A percentile compares a stretch with the other conserved stretches of the same genome.
These are phyloP conservation scores for Dryocosmus kuriphilus DNA, from an alignment of 2,888 invertebrate genomes.

Conservation along the genomic window DNA sequence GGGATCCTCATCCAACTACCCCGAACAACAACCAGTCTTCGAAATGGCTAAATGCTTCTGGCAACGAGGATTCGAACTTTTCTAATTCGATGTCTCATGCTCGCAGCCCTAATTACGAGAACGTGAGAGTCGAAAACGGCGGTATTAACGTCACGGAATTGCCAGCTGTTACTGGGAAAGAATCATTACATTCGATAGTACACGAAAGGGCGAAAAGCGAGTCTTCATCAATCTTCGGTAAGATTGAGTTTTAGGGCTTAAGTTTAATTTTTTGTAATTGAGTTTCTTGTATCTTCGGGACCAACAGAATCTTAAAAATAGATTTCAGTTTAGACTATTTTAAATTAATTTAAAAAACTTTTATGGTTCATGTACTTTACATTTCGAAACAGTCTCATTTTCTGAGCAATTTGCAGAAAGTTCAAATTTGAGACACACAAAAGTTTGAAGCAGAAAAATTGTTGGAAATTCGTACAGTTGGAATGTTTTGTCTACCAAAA, in stretches of 20 bases:
- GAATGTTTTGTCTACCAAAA: too few relatives aligned
- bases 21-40: slow-evolving; percentile 69
- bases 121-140: slow-evolving; percentile 60
- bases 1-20: slow-evolving; percentile 53
- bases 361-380: too few relatives aligned
- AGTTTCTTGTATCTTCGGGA: neutral
- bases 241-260: neutral
- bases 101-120: slow-evolving; percentile 70
- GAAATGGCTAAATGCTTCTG: slow-evolving; percentile 61
- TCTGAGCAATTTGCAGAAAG: too few relatives aligned
- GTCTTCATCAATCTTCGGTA: slow-evolving; percentile 60
- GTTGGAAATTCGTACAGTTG: too few relatives aligned
- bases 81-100: slow-evolving; percentile 65
- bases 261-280: too few relatives aligned
- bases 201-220: slow-evolving; percentile 45
- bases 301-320: too few relatives aligned
- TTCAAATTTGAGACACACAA: too few relatives aligned
- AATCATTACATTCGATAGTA: neutral
- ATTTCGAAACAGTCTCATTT: too few relatives aligned
- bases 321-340: too few relatives aligned
- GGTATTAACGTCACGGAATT: slow-evolving; percentile 41
- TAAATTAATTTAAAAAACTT: too few relatives aligned
- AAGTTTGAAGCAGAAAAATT: too few relatives aligned
- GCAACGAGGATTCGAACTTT: slow-evolving; percentile 55
- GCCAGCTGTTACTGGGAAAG: neutral